Percentiles rank a stretch among this genome's conserved stretches.
Evolutionary conservation across 2,113 vertebrate genomes (phyloP).

Genomic region (Megaleporinus macrocephalus): DNA sequence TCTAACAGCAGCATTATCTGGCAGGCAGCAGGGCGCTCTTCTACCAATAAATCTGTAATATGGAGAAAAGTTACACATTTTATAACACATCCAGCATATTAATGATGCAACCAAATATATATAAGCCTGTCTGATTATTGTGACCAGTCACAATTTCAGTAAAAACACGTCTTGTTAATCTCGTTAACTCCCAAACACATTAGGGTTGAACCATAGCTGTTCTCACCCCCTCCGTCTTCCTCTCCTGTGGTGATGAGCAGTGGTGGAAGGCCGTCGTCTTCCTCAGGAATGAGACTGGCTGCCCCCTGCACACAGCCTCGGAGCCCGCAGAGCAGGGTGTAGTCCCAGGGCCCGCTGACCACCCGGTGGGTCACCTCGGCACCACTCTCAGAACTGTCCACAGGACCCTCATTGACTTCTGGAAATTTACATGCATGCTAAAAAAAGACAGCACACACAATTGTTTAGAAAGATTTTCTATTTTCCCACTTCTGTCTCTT

Average conservation of each 20-base stretch:
- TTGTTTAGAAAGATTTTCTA: neutral
- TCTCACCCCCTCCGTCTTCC: conserved; percentile 80
- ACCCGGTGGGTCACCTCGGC: conserved; percentile 56
- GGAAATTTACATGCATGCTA: conserved; percentile 25
- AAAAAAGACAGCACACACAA: neutral
- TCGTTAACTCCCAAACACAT: neutral
- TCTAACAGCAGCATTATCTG: conserved; percentile 82
- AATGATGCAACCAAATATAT: too few species aligned
- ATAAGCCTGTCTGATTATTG: too few species aligned
- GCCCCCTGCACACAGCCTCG: conserved; percentile 73
- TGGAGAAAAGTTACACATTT: neutral
- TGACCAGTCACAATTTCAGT: neutral
- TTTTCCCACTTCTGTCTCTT: neutral
- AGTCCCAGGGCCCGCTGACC: conserved; percentile 76
- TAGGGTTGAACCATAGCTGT: neutral
- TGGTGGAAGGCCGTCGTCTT: conserved; percentile 83
- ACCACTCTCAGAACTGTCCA: conserved; percentile 47
- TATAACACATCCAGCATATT: neutral
- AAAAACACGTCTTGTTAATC: too few species aligned
- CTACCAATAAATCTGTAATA: conserved; percentile 80
- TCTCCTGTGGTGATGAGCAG: conserved; percentile 80
- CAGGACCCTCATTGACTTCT: neutral
- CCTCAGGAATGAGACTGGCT: conserved; percentile 84
- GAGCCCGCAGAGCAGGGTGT: conserved; percentile 79
- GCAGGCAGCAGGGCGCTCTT: conserved; percentile 82